phyloP scores from a whole-genome alignment of 2,888 invertebrate species.

The Teleogryllus oceanicus region DNA sequence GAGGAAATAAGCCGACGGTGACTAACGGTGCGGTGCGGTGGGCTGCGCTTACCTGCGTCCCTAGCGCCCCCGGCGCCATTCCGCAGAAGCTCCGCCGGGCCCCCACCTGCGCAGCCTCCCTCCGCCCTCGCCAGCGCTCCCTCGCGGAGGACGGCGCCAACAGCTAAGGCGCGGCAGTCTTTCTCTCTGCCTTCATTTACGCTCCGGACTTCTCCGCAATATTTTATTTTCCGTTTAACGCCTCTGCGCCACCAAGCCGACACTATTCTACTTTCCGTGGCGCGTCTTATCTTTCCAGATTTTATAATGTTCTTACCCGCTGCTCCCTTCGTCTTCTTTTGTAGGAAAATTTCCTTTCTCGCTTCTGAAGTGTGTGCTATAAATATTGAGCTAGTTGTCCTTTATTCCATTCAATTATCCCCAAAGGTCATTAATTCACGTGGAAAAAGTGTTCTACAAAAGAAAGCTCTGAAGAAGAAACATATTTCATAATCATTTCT shows the following conservation, averaged over 20 bases:
- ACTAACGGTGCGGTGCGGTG: too few species aligned
- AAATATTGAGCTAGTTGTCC: background rate
- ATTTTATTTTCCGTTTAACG: slow-evolving; percentile 18
- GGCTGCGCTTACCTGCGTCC: background rate
- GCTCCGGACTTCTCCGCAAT: background rate
- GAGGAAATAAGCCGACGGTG: too few species aligned
- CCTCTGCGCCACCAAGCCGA: background rate
- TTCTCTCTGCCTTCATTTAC: background rate
- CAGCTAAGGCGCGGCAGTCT: background rate
- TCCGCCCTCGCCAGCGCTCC: too few species aligned
- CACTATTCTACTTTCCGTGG: background rate
- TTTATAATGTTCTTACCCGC: background rate
- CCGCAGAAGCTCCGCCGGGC: too few species aligned
- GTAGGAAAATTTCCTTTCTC: background rate
- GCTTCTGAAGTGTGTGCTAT: background rate
- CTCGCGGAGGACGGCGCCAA: background rate
- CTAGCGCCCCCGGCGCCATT: background rate
- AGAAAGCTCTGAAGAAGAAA: background rate
- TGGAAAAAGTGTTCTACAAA: background rate
- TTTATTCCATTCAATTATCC: slow-evolving; percentile 7
- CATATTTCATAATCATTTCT: too few species aligned
- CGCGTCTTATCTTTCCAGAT: background rate
- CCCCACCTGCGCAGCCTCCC: too few species aligned
- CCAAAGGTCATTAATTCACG: background rate
- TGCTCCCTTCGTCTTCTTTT: background rate